phyloP scores from a whole-genome alignment of 2,797 vertebrate species.

The Bufotes viridis region DNA sequence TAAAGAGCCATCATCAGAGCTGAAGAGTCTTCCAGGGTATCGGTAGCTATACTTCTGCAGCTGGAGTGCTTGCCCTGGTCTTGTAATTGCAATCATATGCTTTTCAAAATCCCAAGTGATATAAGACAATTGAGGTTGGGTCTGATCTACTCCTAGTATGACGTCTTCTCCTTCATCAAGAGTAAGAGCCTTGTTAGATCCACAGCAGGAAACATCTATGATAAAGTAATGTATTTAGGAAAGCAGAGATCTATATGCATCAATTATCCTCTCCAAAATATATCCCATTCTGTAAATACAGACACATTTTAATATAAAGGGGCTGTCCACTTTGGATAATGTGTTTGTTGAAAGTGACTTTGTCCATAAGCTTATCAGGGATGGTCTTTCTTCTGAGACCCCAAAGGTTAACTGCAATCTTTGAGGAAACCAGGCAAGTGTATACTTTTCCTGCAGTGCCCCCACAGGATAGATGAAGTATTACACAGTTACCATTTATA shows the following conservation, averaged over 20 bases:
- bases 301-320: no score
- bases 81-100: not conserved
- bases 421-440: no score
- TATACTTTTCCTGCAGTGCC: no score
- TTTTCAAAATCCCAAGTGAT: constrained; percentile 4
- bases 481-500: no score
- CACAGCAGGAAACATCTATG: not conserved
- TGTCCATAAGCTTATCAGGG: no score
- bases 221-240: not conserved
- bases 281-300: no score
- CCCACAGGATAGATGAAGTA: no score
- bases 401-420: no score
- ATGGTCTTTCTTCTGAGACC: no score
- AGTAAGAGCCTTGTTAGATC: not conserved
- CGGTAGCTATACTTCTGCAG: not conserved
- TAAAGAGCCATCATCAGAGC: not conserved
- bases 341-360: no score
- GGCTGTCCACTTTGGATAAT: no score
- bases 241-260: not conserved
- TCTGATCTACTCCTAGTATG: not conserved
- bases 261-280: no score
- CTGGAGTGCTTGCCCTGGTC: not conserved
- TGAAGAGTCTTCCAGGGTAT: constrained; percentile 5
- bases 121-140: not conserved
- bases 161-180: not conserved